Percentiles rank a stretch among this genome's conserved stretches.
Conservation (phyloP, 2,888 invertebrate genomes). For the Cremastobaeus sp. region DNA sequence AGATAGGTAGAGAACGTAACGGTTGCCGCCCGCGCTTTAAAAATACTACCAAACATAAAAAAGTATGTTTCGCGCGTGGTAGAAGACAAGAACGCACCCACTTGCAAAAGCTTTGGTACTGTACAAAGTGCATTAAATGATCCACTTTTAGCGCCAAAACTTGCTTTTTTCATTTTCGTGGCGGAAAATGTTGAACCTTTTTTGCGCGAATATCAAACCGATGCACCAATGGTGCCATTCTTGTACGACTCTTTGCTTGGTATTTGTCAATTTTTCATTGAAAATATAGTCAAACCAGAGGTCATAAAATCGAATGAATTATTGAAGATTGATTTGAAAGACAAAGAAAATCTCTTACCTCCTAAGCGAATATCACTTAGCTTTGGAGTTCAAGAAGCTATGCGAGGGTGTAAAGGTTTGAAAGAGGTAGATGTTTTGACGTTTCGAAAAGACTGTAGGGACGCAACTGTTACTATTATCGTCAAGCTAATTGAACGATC, state of each 20-base stretch:
- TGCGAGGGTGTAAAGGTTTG: slow-evolving; percentile 6
- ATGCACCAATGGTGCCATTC: slow-evolving; percentile 54
- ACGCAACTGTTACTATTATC: slow-evolving; percentile 9
- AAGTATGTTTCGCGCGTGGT: slow-evolving; percentile 40
- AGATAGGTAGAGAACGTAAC: slow-evolving; percentile 25
- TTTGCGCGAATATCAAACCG: slow-evolving; percentile 55
- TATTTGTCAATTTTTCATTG: slow-evolving; percentile 9
- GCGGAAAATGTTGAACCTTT: slow-evolving; percentile 59
- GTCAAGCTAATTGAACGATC: slow-evolving; percentile 10
- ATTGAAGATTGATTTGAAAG: slow-evolving; percentile 18
- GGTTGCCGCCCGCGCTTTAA: slow-evolving; percentile 16
- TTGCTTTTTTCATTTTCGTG: slow-evolving; percentile 54
- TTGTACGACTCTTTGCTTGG: slow-evolving; percentile 24
- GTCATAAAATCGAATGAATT: not conserved
- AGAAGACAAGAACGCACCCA: slow-evolving; percentile 24
- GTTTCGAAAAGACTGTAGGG: slow-evolving; percentile 18
- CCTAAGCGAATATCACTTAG: not conserved
- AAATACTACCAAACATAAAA: slow-evolving; percentile 49
- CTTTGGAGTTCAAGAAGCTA: slow-evolving; percentile 13
- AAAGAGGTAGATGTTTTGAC: slow-evolving; percentile 8
- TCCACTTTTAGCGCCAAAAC: slow-evolving; percentile 41
- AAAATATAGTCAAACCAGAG: not conserved
- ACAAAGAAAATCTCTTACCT: slow-evolving; percentile 3
- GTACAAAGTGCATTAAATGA: slow-evolving; percentile 34
- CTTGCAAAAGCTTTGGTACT: slow-evolving; percentile 47